Conservation (phyloP, 2,113 vertebrate genomes). For the Pangasianodon gigas region DNA sequence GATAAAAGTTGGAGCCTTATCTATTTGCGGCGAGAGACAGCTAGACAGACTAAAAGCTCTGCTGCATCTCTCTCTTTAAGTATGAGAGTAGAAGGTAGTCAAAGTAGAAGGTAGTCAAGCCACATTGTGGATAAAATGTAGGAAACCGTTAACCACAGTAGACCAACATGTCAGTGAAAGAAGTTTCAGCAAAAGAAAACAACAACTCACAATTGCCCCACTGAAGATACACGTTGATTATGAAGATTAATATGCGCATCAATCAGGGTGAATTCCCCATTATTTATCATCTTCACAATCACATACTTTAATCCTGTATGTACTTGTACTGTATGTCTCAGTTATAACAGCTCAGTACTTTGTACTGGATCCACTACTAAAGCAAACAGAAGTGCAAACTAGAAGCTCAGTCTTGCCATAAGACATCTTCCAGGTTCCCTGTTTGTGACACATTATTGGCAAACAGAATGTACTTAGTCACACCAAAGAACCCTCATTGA, state of each 20-base stretch:
- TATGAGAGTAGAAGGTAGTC: background rate
- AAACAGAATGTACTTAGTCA: slow-evolving; percentile 4
- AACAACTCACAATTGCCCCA: background rate
- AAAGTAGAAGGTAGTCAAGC: background rate
- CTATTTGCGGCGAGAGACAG: background rate
- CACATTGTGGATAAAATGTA: background rate
- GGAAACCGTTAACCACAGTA: background rate
- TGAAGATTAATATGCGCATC: background rate
- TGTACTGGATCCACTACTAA: background rate
- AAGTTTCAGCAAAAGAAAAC: background rate
- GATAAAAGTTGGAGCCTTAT: background rate
- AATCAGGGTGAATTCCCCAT: background rate
- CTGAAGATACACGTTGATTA: background rate
- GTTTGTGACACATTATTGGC: background rate
- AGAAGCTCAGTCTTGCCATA: slow-evolving; percentile 1
- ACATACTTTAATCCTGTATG: background rate
- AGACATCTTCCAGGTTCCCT: background rate
- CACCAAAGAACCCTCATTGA: background rate
- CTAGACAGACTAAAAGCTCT: background rate
- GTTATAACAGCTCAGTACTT: background rate
- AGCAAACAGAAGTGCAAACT: slow-evolving; percentile 4
- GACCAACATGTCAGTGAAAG: background rate
- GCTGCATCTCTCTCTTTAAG: background rate
- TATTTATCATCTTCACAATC: background rate
- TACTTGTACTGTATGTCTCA: background rate